A percentile compares a stretch with the other conserved stretches of the same genome.
phyloP scores from a whole-genome alignment of 2,113 vertebrate genomes.

The Puntigrus tetrazona region DNA sequence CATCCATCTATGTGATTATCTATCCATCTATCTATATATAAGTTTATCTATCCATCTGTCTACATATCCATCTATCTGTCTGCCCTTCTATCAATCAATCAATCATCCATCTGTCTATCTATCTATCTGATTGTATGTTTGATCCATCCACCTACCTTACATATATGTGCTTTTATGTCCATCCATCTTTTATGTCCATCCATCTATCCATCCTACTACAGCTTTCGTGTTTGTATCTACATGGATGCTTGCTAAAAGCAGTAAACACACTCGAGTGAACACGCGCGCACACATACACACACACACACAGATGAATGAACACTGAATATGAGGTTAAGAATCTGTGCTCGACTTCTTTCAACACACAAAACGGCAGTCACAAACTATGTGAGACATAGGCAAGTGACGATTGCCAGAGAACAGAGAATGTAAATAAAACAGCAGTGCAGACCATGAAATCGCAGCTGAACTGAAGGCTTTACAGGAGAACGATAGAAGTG shows the following conservation, averaged over 20 bases:
- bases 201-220: too few relatives aligned
- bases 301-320: conserved; percentile 3
- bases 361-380: conserved; percentile 36
- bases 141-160: neutral
- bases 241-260: neutral
- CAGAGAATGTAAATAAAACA: conserved; percentile 51
- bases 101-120: neutral
- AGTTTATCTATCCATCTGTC: neutral
- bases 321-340: conserved; percentile 15
- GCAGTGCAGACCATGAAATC: conserved; percentile 69
- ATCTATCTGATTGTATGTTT: too few relatives aligned
- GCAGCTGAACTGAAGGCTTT: conserved; percentile 68
- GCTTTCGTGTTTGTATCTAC: too few relatives aligned
- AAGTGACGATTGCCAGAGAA: conserved; percentile 44
- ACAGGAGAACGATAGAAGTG: conserved; percentile 63
- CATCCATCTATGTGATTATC: too few relatives aligned
- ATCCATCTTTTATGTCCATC: neutral
- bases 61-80: neutral
- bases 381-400: conserved; percentile 49
- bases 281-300: conserved; percentile 24
- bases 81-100: neutral
- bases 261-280: conserved; percentile 15
- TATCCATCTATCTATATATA: too few relatives aligned
- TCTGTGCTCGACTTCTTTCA: conserved; percentile 28
- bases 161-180: too few relatives aligned